Percentiles rank a stretch among this genome's conserved stretches.
Evolutionary conservation across 2,113 vertebrate genomes (phyloP).

Genomic region (Passer montanus): DNA sequence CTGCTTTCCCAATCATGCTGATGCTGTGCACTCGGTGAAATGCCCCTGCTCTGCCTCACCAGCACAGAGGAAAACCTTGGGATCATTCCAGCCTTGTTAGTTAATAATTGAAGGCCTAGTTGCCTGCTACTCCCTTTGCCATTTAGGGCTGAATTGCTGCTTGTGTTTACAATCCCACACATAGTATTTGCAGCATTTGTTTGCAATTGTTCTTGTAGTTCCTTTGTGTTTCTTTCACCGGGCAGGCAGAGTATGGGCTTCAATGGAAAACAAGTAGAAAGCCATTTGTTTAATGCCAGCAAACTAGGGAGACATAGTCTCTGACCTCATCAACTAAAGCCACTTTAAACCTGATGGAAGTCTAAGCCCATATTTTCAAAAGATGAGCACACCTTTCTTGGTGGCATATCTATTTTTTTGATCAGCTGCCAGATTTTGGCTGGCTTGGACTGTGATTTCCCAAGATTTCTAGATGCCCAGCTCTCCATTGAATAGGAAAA

Average conservation of each 20-base stretch:
- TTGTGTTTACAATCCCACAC: background rate
- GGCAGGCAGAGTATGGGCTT: background rate
- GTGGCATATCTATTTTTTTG: background rate
- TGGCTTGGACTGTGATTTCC: background rate
- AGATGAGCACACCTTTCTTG: background rate
- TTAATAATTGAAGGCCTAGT: constrained; percentile 34
- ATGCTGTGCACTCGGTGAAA: background rate
- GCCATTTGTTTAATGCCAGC: background rate
- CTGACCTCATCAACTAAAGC: background rate
- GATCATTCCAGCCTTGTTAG: background rate
- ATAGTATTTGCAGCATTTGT: background rate
- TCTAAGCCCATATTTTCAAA: background rate
- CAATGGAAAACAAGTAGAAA: background rate
- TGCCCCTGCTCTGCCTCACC: background rate
- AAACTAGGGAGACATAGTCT: background rate
- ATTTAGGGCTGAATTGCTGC: constrained; percentile 2
- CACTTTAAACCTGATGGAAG: background rate
- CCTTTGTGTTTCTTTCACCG: background rate
- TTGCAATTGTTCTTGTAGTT: constrained; percentile 1
- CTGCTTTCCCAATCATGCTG: fast-evolving
- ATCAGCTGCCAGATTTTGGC: background rate
- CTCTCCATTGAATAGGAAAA: background rate
- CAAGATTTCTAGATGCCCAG: background rate
- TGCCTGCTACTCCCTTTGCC: background rate
- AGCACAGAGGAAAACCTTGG: background rate